phyloP scores from a whole-genome alignment of 2,888 invertebrate genomes.

The Cantharis rustica region DNA sequence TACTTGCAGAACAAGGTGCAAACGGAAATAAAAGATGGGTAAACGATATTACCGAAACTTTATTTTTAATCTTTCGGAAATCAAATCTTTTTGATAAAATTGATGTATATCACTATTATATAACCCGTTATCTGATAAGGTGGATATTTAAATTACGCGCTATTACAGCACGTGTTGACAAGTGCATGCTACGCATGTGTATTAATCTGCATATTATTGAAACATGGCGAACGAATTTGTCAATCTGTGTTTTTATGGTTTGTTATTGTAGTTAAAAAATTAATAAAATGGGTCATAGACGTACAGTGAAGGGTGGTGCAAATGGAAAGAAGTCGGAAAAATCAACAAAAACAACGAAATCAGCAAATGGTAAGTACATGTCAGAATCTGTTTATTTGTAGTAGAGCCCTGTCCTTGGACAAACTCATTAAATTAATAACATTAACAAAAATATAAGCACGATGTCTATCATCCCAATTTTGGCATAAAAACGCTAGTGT shows the following conservation, averaged over 20 bases:
- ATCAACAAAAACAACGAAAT: conserved; percentile 25
- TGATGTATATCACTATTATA: background rate
- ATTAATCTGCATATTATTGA: conserved; percentile 1
- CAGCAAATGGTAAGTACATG: conserved; percentile 17
- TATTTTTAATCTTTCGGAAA: background rate
- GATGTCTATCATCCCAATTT: background rate
- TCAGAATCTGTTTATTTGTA: conserved; percentile 5
- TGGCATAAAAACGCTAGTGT: background rate
- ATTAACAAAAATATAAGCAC: background rate
- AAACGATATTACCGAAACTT: background rate
- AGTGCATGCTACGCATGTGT: conserved; percentile 9
- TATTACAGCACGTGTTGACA: conserved; percentile 5
- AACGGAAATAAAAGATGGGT: too few species aligned
- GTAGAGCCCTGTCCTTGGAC: conserved; percentile 12
- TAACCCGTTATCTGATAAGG: background rate
- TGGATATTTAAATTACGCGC: conserved; percentile 1
- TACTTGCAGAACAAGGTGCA: too few species aligned
- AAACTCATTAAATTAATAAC: conserved; percentile 1
- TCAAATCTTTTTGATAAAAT: background rate
- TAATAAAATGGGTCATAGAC: conserved; percentile 32
- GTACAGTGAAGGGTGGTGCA: conserved; percentile 20
- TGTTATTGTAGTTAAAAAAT: conserved; percentile 16
- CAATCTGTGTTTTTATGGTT: conserved; percentile 8
- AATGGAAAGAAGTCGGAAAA: conserved; percentile 24
- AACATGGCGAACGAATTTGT: conserved; percentile 20